phyloP scores from a whole-genome alignment of 2,113 vertebrate species.

The Struthidea cinerea region DNA sequence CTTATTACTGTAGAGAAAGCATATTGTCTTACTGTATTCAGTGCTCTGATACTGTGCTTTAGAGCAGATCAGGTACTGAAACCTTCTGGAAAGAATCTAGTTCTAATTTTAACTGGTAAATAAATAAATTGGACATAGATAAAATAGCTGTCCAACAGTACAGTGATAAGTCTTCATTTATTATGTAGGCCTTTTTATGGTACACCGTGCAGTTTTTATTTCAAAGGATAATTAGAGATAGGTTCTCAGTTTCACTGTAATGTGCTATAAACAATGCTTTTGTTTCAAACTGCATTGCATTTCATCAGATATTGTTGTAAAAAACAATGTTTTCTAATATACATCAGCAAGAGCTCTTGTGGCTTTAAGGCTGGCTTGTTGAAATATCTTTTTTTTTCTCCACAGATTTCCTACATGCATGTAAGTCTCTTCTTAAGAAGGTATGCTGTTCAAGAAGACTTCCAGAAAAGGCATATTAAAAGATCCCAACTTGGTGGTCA shows the following conservation, averaged over 20 bases:
- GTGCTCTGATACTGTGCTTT: not conserved
- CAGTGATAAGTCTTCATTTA: not conserved
- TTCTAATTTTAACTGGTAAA: slow-evolving; percentile 19
- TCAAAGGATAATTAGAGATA: not conserved
- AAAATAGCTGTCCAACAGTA: not conserved
- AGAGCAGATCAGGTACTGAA: not conserved
- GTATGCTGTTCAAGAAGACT: not conserved
- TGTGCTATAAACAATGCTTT: not conserved
- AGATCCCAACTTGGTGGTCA: not conserved
- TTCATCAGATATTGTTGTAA: not conserved
- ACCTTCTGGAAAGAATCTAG: not conserved
- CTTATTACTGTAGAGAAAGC: not conserved
- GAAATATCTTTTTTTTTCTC: not conserved
- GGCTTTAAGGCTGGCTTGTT: not conserved
- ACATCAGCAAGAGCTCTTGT: not conserved
- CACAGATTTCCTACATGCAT: not conserved
- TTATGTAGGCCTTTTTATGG: not conserved
- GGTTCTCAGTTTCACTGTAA: slow-evolving; percentile 15
- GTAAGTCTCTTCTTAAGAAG: not conserved
- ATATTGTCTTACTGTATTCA: slow-evolving; percentile 16
- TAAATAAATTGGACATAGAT: not conserved
- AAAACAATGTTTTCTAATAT: not conserved
- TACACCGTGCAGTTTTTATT: not conserved
- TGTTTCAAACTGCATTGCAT: not conserved
- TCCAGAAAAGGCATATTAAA: not conserved